These are phyloP conservation scores for Automeris io DNA, from an alignment of 2,888 invertebrate genomes.

Conservation along the genomic window DNA sequence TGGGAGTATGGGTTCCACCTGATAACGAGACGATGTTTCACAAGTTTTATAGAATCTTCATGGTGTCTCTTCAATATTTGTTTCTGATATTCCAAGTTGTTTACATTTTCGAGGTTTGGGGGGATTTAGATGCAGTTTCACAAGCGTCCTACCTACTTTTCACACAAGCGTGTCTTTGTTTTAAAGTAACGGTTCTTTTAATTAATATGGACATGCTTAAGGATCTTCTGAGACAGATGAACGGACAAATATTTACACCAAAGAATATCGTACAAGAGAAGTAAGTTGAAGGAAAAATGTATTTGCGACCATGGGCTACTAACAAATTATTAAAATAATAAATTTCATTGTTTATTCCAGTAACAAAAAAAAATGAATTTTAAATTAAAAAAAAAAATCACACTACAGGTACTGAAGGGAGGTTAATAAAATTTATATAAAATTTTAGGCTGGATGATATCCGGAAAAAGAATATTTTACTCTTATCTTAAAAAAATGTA, in stretches of 20 bases:
- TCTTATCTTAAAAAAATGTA: too few species aligned
- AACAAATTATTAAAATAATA: too few species aligned
- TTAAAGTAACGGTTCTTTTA: conserved; percentile 56
- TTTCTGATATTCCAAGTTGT: conserved; percentile 57
- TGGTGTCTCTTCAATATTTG: conserved; percentile 47
- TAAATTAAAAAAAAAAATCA: too few species aligned
- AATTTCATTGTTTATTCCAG: too few species aligned
- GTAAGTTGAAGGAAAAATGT: conserved; percentile 23
- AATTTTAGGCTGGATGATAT: too few species aligned
- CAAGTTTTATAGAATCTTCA: conserved; percentile 39
- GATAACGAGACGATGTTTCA: conserved; percentile 26
- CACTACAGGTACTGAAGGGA: too few species aligned
- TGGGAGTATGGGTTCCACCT: conserved; percentile 58
- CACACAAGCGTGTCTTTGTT: conserved; percentile 62
- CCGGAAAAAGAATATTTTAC: too few species aligned
- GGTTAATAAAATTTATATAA: too few species aligned
- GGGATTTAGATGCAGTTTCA: conserved; percentile 57
- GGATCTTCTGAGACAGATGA: conserved; percentile 43
- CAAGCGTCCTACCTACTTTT: conserved; percentile 58
- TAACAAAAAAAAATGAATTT: too few species aligned
- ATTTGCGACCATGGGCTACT: too few species aligned
- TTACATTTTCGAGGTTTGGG: conserved; percentile 56
- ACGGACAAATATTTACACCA: conserved; percentile 44
- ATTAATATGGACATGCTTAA: conserved; percentile 38
- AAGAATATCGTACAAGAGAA: conserved; percentile 37